Base-by-base conservation (phyloP, 2,113 vertebrate species). In the Trachemys scripta region DNA sequence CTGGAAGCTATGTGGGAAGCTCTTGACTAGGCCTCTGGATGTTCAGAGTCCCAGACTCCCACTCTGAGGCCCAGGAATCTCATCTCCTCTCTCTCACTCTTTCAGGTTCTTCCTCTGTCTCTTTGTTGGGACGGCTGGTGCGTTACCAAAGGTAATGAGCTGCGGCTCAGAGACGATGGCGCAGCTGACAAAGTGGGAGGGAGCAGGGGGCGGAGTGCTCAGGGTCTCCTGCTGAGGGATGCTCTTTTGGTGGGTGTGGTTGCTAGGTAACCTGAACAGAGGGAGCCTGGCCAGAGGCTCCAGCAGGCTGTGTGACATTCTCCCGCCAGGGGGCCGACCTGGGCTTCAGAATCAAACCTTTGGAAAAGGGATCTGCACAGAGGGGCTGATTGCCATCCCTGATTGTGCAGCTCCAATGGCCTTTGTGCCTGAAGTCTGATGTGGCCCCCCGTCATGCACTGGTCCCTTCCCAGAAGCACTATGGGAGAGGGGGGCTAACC, bases 101-200 rank as follows among this genome's bases (percentile, higher is more conserved):
- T 97, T 56, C 95, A 99, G 99, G 98, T 99, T 99, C 97, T 99
- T 99, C 97, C 98, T 99, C 69, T 99, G 99, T 97, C 98, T 99
- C 86, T 99, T 99, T 97, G 99, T 99, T 59, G 99, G 99, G 24
- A 90, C 98, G 31, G 98, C 98, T 3, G 99, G 98, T 84, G 97
- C 90, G 1, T 97, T 99, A 90, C 99, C 99, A 13, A 99, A 99
- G 98, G 99, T 99, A 97, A 98, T 98, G 24, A 91, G n/a, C 50
- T 83, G 12, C 1, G 1, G 0, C 16, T 65, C 13, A 13, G 59
- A 47, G 38, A 38, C 85, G 76, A 62, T 85, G 81, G 79, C 80
- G 75, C n/a, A 87, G 81, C 59, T 42, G n/a, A 12, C 8, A 5
- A 22, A 12, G 24, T 13, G 27, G 11, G 38, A 9, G 1, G 45